These are phyloP conservation scores for Sebastes schlegelii DNA, from an alignment of 2,113 vertebrate genomes.

Conservation along the genomic window DNA sequence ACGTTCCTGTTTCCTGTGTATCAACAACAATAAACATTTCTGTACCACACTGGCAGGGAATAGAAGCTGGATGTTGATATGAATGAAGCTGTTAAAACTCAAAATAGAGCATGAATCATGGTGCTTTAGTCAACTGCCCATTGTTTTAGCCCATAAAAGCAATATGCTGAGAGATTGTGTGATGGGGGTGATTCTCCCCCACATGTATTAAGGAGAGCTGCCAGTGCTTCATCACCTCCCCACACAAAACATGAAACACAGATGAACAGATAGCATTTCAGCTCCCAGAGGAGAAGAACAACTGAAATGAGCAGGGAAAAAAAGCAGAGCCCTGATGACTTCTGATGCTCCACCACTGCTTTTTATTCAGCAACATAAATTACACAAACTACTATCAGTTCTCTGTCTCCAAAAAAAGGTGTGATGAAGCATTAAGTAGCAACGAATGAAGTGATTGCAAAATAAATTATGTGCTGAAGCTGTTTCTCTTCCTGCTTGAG, in stretches of 20 bases:
- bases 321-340: neutral
- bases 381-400: neutral
- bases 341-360: neutral
- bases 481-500: neutral
- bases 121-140: neutral
- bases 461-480: neutral
- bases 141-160: conserved; percentile 5
- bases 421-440: neutral
- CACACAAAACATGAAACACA: conserved; percentile 27
- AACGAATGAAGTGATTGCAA: neutral
- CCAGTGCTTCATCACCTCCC: conserved; percentile 15
- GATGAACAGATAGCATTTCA: conserved; percentile 2
- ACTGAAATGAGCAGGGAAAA: neutral
- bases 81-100: neutral
- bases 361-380: neutral
- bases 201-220: conserved; percentile 9
- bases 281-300: conserved; percentile 4
- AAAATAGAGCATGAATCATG: neutral
- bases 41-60: neutral
- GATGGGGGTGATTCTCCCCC: conserved; percentile 7
- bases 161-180: neutral
- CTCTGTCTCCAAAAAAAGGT: neutral
- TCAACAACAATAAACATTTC: neutral
- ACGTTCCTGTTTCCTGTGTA: neutral
- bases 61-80: neutral